Base-by-base conservation (phyloP, 2,888 invertebrate species). In the Tinea trinotella region DNA sequence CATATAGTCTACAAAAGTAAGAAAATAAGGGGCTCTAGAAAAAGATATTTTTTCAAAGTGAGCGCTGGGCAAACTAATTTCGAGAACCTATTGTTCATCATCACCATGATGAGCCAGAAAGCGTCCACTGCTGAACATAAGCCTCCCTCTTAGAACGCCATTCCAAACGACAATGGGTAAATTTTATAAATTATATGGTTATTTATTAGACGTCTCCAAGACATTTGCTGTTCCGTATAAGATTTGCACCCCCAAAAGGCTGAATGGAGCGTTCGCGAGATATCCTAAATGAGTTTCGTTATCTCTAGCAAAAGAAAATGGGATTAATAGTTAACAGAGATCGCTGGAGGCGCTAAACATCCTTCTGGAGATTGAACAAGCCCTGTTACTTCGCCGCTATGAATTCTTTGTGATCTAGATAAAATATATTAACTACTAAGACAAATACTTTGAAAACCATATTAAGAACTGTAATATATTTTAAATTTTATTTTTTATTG, bases 231-330 rank as follows among this genome's bases (percentile, higher is more conserved):
- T 71, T 61, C 69, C 56, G 55, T 65, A 59, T 57, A 64, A 65
- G 60, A 63, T 64, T 64, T 76, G 77, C 79, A 81, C 80, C 82
- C 83, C 83, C 70, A 76, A 84, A 83, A 76, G 69, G 74, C 67
- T 74, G 78, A 76, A 79, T 76, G 77, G 73, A 58, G 76, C 78
- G 75, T 77, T 76, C 64, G 70, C 73, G 65, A 78, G 82, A 80
- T 84, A 84, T 84, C 83, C 78, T 80, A 79, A 85, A 84, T 81
- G 83, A 82, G 84, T 84, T 84, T 83, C 80, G 80, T 84, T 85
- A 84, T 84, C 84, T 83, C 64, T 60, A 64, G 71, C 71, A 69
- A 79, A 78, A 79, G 81, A 81, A 82, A 83, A 84, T 76, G 72
- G 79, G 72, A 80, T 83, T 80, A 82, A 79, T 82, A 84, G 83